Percentiles rank a stretch among this genome's conserved stretches.
phyloP scores from a whole-genome alignment of 2,888 invertebrate genomes.

The Alviniconcha strummeri region DNA sequence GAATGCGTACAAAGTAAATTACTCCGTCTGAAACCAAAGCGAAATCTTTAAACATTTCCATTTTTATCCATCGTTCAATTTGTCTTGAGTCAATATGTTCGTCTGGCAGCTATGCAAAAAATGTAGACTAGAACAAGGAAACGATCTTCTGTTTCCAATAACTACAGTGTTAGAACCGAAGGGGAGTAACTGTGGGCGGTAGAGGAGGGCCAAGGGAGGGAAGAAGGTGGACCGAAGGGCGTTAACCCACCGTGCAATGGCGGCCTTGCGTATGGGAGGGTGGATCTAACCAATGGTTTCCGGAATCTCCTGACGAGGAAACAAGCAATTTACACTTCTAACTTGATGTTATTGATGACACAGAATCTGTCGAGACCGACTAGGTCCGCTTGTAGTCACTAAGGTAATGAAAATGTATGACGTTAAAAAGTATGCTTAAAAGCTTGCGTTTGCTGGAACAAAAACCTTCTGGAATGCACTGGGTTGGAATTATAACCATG shows the following conservation, averaged over 20 bases:
- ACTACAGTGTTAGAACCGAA: not conserved
- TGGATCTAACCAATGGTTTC: conserved; percentile 2
- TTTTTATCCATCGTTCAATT: no score
- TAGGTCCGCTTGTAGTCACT: no score
- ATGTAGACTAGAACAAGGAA: no score
- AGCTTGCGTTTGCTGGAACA: not conserved
- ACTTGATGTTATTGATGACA: conserved; percentile 14
- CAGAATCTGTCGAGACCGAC: not conserved
- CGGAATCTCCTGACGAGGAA: not conserved
- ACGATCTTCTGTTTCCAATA: not conserved
- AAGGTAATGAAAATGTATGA: not conserved
- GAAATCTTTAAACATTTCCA: no score
- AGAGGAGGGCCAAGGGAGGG: conserved; percentile 32
- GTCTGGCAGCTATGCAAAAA: no score
- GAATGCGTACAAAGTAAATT: no score
- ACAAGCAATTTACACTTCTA: conserved; percentile 25
- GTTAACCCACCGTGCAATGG: conserved; percentile 23
- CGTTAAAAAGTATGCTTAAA: not conserved
- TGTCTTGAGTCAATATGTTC: no score
- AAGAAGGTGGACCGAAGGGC: conserved; percentile 34
- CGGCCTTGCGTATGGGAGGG: conserved; percentile 17
- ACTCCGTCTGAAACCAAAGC: no score
- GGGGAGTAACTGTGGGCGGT: conserved; percentile 24
- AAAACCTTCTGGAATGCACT: not conserved
- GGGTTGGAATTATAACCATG: not conserved